Base-by-base conservation (phyloP, 2,888 invertebrate species). In the Platypus cylindrus region DNA sequence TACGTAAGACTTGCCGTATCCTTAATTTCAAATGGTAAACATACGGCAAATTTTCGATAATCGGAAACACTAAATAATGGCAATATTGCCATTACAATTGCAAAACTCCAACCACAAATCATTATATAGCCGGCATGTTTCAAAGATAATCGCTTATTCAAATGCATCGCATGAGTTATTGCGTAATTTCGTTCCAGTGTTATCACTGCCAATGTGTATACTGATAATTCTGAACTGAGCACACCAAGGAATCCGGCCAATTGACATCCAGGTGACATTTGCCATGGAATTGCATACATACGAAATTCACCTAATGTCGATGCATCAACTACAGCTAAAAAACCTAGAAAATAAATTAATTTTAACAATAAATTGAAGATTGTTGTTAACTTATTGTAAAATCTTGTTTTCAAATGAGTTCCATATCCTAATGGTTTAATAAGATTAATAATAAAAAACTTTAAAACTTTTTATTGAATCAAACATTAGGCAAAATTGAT, bases 241-340 rank as follows among this genome's bases (percentile, higher is more conserved):
- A 94, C 93, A 4, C 91, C 93, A 29, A 97, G 70, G 59, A 95
- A 94, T 17, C 97, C 97, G 2, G 94, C 91, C 30, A 91, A 68
- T 54, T 89, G 84, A 62, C 95, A 97, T 16, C 86, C 87, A 22
- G 78, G 72, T 17, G 90, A 90, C 78, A 87, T 84, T 67, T 97
- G 97, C 95, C 97, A 97, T 1, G 85, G 82, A 45, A 97, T 91
- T 11, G 95, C 95, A 64, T 89, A 89, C 71, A 83, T 86, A 48
- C 93, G 80, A 65, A 95, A 97, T 63, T 93, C 89, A 15, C 95
- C 94, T 38, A 95, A 65, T 0, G 95, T 95, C 14, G 87, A 86
- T 0, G 91, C 93, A 62, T 97, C 97, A 32, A 94, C 89, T 26
- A 95, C 85, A 0, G 95, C 95, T 52, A 97, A 64, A 51, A 94